Base-by-base conservation (phyloP, 2,888 invertebrate species). In the Leptopterna dolabrata region DNA sequence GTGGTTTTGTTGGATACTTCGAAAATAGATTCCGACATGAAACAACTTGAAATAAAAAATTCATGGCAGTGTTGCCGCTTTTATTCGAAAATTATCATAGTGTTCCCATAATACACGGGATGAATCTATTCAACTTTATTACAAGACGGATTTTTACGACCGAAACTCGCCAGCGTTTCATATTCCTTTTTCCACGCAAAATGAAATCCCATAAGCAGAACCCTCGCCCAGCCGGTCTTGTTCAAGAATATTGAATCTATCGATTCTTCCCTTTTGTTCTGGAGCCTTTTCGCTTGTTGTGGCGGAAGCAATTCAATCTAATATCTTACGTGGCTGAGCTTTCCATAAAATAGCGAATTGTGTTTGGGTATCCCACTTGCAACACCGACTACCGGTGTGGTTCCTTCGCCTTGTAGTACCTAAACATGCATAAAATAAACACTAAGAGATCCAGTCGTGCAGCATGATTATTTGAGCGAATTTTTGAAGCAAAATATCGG, bases 171-270 rank as follows among this genome's bases (percentile, higher is more conserved):
- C 24, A 11, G 24, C 24, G 63, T 63, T 63, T n/a, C 55, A 6
- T 55, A 55, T 55, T 7, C 55, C 55, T 55, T 55, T 55, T 55
- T 19, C 7, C 9, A n/a, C n/a, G 63, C 63, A 24, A 24, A 63
- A 63, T 63, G 63, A 63, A 63, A 63, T 63, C 63, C 63, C 24
- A 63, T 63, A 63, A 63, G 63, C 63, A 63, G 27, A 19, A 63
- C 63, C 63, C 63, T 63, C 36, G 63, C 63, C 24, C 63, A 24
- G 7, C 63, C 63, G 11, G 19, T 24, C 63, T 63, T 63, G 63
- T 63, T 24, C 63, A 63, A 63, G 63, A 63, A 63, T 63, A 63
- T 63, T 63, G 63, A 63, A 63, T 63, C 63, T 27, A 63, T 63
- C 63, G 63, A 24, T 63, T 63, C 63, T 19, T 19, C 63, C 63